Base-by-base conservation (phyloP, 2,113 vertebrate species). In the Myiozetetes cayanensis region DNA sequence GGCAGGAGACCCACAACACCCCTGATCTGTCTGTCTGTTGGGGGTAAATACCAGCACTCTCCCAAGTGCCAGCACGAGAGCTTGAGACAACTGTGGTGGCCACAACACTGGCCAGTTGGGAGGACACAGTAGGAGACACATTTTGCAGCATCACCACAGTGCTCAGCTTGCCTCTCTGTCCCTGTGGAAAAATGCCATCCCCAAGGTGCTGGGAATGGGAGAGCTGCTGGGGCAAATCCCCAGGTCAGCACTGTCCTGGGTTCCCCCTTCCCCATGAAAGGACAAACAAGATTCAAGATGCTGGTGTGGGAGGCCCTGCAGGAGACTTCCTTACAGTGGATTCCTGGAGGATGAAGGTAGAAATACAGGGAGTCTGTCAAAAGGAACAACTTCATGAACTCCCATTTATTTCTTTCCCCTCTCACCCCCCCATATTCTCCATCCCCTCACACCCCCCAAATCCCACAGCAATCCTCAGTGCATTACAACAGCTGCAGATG, bases 21-120 rank as follows among this genome's bases (percentile, higher is more conserved):
- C 31, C 58, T 12, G 2, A 0, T 14, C 28, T 50, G 37, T 20
- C 2, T 46, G 5, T 9, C 11, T 66, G 37, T 17, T 0, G 2
- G 14, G 37, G 39, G 5, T 20, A 12, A 80, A 19, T 9, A 9
- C 4, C 79, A 71, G 50, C 61, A 27, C 49, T 52, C 31, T 74
- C 25, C 39, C 3, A 0, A 0, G 8, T 30, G n/a, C 43, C 20
- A 4, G 2, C 19, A 13, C 0, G 0, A 44, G 44, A 28, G 50
- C 19, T 52, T 6, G 27, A 12, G 63, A 9, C 3, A 1, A 17
- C 71, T 46, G 28, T 14, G 68, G 7, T 55, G 59, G 68, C 79
- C 63, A 28, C 92, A 62, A 0, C 0, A 0, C 25, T 46, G 61
- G n/a, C 35, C 10, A 8, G 49, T 1, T 68, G 76, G 68, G 43